These are phyloP conservation scores for Leptinotarsa undecemlineata DNA, from an alignment of 1,140 invertebrate genomes.

Conservation along the genomic window DNA sequence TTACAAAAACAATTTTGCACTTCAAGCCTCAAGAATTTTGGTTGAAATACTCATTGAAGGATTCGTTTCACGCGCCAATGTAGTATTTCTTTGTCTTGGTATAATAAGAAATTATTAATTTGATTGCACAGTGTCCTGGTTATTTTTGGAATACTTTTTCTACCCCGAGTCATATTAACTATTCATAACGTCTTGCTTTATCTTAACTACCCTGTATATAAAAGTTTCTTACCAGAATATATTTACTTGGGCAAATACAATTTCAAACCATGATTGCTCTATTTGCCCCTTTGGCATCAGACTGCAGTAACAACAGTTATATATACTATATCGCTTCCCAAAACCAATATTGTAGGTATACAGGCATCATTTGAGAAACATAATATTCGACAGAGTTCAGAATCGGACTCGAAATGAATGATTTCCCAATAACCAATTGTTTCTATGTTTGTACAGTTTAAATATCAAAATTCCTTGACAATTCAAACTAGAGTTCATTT, in stretches of 20 bases:
- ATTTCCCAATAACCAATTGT: no score
- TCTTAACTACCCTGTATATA: background rate
- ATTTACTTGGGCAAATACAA: background rate
- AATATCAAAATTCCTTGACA: no score
- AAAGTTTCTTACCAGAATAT: background rate
- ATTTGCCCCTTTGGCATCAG: constrained; percentile 24
- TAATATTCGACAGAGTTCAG: background rate
- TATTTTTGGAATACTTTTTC: no score
- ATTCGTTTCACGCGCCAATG: background rate
- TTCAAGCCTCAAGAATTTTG: background rate
- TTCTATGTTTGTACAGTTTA: no score
- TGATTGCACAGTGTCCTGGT: no score
- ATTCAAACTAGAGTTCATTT: no score
- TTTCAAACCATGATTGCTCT: constrained; percentile 8
- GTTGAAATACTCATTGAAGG: background rate
- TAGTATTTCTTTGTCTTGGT: background rate
- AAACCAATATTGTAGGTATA: background rate
- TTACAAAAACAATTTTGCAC: no score
- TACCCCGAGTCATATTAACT: background rate
- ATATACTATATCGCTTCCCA: constrained; percentile 27
- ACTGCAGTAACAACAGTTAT: constrained; percentile 24
- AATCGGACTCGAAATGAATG: background rate
- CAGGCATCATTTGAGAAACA: background rate
- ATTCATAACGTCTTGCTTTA: background rate
- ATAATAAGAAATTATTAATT: background rate